A percentile compares a stretch with the other conserved stretches of the same genome.
Evolutionary conservation across 2,888 invertebrate genomes (phyloP).

Genomic region (Andrena bicolor): DNA sequence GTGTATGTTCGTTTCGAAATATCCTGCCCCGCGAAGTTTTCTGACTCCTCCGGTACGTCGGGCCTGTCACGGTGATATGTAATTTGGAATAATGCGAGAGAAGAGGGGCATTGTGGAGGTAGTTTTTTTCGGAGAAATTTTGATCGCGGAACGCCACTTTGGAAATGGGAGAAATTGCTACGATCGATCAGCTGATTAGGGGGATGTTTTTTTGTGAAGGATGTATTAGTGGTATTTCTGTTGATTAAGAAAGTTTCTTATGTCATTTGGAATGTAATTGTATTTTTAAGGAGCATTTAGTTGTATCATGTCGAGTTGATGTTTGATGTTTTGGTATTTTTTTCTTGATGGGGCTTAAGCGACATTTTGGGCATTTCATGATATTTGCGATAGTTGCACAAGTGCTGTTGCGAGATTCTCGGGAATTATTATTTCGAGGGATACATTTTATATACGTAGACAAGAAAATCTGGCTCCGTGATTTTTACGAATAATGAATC

Average conservation of each 20-base stretch:
- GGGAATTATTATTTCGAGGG: slow-evolving; percentile 1
- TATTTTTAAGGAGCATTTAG: too few species aligned
- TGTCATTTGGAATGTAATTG: too few species aligned
- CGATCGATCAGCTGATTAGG: slow-evolving; percentile 35
- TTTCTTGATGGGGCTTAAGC: neutral
- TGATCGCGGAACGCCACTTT: neutral
- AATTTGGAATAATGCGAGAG: too few species aligned
- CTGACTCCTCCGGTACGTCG: neutral
- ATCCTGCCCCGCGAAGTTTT: neutral
- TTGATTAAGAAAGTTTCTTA: too few species aligned
- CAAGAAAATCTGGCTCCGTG: neutral
- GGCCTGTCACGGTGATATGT: too few species aligned
- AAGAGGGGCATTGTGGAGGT: neutral
- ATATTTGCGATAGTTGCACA: neutral
- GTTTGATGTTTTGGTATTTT: too few species aligned
- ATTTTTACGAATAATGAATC: slow-evolving; percentile 67
- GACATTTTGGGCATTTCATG: neutral
- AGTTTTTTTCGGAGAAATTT: neutral
- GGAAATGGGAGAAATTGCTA: neutral
- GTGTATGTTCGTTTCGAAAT: neutral
- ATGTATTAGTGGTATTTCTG: neutral
- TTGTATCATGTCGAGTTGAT: too few species aligned
- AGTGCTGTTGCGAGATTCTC: neutral
- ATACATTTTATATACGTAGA: neutral
- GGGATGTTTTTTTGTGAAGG: neutral